A percentile compares a stretch with the other conserved stretches of the same genome.
Conservation (phyloP, 2,797 vertebrate genomes). For the Tokudaia muenninki region DNA sequence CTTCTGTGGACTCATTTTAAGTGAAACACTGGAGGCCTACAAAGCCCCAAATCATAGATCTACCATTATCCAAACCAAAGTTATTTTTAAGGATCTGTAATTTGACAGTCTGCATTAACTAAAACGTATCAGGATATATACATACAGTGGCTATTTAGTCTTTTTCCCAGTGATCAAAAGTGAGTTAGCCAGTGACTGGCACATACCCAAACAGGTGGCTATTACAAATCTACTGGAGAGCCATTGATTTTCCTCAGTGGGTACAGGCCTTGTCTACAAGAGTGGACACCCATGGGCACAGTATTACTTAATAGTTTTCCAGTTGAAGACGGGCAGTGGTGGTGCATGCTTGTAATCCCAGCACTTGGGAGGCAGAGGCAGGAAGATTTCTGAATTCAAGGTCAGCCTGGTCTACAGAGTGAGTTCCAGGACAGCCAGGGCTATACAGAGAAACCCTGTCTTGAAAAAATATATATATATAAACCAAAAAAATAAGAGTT, state of each 20-base stretch:
- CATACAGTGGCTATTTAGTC: background rate
- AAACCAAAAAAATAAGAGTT: background rate
- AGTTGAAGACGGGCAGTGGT: background rate
- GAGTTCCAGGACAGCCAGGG: no score
- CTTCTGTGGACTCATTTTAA: background rate
- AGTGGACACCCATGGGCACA: background rate
- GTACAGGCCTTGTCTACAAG: background rate
- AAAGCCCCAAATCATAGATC: background rate
- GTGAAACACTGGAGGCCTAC: background rate
- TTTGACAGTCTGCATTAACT: background rate
- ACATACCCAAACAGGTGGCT: background rate
- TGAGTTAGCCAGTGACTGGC: background rate
- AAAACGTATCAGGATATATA: background rate
- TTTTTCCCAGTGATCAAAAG: background rate
- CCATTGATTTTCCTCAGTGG: background rate
- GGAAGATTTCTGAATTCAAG: no score
- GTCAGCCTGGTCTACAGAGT: no score
- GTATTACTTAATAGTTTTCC: conserved; percentile 5
- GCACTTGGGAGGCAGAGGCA: no score
- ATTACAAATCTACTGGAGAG: background rate
- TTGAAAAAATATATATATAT: no score
- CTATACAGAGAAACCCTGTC: no score
- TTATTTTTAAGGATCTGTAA: conserved; percentile 19
- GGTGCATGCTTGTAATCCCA: no score
- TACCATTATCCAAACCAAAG: background rate